These are phyloP conservation scores for Mayetiola destructor DNA, from an alignment of 2,888 invertebrate genomes.

Conservation along the genomic window DNA sequence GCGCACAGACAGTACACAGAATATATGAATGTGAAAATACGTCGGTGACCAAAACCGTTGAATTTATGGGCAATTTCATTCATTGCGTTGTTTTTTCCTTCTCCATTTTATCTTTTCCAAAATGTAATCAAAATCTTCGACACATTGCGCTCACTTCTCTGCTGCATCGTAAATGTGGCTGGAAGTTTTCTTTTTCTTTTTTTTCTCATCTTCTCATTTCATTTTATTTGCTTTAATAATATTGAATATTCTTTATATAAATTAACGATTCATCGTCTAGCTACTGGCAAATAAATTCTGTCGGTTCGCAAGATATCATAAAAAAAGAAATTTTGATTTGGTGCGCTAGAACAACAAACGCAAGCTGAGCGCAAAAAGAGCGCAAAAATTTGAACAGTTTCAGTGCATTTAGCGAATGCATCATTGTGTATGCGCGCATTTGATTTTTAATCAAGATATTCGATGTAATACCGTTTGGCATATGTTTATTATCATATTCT, in stretches of 20 bases:
- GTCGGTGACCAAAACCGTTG: no score
- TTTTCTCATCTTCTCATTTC: no score
- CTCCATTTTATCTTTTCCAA: no score
- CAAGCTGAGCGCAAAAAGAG: no score
- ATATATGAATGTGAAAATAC: no score
- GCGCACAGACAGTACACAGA: no score
- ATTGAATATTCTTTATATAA: not conserved
- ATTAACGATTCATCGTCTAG: not conserved
- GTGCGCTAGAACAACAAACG: no score
- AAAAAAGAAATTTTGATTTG: not conserved
- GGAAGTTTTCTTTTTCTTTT: not conserved
- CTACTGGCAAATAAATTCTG: not conserved
- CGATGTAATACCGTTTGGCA: not conserved
- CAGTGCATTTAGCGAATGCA: not conserved
- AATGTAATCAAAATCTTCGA: constrained; percentile 10
- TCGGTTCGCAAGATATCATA: not conserved
- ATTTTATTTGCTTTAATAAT: not conserved
- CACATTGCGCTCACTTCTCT: not conserved
- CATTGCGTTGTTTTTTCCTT: no score
- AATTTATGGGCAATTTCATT: no score
- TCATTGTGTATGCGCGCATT: not conserved
- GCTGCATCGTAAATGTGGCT: not conserved
- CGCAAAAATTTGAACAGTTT: not conserved
- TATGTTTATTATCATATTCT: not conserved
- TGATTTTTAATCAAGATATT: constrained; percentile 7